phyloP scores from a whole-genome alignment of 2,113 vertebrate species.

The Neomonachus schauinslandi region DNA sequence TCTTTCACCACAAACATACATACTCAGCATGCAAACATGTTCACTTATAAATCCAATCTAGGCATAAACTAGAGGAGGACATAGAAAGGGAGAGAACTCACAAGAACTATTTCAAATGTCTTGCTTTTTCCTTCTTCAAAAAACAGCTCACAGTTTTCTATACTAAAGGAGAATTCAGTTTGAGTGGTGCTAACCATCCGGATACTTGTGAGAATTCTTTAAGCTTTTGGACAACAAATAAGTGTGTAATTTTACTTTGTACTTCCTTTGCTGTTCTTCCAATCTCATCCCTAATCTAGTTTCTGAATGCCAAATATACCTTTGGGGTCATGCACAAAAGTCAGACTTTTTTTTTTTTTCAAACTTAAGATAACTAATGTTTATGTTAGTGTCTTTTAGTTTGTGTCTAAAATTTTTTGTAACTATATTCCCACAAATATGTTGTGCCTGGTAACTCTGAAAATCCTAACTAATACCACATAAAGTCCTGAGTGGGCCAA shows the following conservation, averaged over 20 bases:
- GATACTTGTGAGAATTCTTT: neutral
- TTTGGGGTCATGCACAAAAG: slow-evolving; percentile 16
- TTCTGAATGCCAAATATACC: neutral
- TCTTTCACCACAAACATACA: slow-evolving; percentile 31
- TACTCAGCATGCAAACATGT: slow-evolving; percentile 5
- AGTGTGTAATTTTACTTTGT: neutral
- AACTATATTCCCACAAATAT: neutral
- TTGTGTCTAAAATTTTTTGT: neutral
- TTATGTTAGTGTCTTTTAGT: neutral
- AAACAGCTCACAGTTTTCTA: neutral
- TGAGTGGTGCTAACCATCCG: neutral
- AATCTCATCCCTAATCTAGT: neutral
- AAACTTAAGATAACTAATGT: slow-evolving; percentile 1
- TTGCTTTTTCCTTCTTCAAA: slow-evolving; percentile 15
- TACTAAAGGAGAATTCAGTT: neutral
- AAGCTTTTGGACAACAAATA: neutral
- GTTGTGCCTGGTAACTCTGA: slow-evolving; percentile 8
- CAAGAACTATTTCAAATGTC: neutral
- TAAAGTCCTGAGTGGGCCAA: neutral
- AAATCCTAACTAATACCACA: neutral
- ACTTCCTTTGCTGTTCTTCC: neutral
- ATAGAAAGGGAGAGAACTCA: neutral
- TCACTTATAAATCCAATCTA: slow-evolving; percentile 46
- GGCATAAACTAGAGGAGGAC: neutral
- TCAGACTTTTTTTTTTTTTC: neutral